Evolutionary conservation across 2,888 invertebrate genomes (phyloP).

Genomic region (Lymantria dispar): DNA sequence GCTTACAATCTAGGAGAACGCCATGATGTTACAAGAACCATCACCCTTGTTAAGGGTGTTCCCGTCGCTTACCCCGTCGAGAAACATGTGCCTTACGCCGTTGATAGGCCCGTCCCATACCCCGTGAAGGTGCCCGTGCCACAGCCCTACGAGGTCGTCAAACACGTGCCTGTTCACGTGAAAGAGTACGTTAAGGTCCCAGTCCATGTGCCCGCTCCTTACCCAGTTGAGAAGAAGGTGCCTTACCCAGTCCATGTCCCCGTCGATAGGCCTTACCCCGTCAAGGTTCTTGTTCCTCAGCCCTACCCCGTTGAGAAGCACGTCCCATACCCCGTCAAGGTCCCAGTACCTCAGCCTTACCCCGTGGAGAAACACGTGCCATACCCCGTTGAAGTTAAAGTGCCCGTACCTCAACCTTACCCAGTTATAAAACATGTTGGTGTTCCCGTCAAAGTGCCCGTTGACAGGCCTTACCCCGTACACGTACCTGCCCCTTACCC

Average conservation of each 20-base stretch:
- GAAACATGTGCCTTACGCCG: conserved; percentile 83
- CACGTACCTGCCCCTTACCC: conserved; percentile 84
- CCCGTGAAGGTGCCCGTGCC: conserved; percentile 87
- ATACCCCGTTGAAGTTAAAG: conserved; percentile 88
- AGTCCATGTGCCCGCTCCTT: conserved; percentile 88
- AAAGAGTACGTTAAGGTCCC: conserved; percentile 91
- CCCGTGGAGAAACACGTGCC: conserved; percentile 90
- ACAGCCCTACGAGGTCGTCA: conserved; percentile 87
- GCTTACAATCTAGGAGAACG: conserved; percentile 65
- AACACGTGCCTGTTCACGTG: conserved; percentile 87
- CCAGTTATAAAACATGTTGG: conserved; percentile 86
- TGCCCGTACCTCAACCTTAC: conserved; percentile 89
- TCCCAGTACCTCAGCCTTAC: conserved; percentile 88
- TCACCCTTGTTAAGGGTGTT: conserved; percentile 86
- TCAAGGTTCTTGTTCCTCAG: conserved; percentile 89
- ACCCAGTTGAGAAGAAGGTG: conserved; percentile 90
- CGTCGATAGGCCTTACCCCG: conserved; percentile 90
- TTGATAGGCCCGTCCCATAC: conserved; percentile 86
- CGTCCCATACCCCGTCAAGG: conserved; percentile 88
- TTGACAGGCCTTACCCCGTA: conserved; percentile 87
- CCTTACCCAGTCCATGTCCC: conserved; percentile 87
- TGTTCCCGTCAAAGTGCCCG: conserved; percentile 86
- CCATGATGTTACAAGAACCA: conserved; percentile 83
- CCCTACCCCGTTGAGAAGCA: conserved; percentile 91
- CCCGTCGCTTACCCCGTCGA: conserved; percentile 85